Percentiles rank a stretch among this genome's conserved stretches.
Conservation (phyloP, 2,797 vertebrate species). For the Ceyx erithaca region DNA sequence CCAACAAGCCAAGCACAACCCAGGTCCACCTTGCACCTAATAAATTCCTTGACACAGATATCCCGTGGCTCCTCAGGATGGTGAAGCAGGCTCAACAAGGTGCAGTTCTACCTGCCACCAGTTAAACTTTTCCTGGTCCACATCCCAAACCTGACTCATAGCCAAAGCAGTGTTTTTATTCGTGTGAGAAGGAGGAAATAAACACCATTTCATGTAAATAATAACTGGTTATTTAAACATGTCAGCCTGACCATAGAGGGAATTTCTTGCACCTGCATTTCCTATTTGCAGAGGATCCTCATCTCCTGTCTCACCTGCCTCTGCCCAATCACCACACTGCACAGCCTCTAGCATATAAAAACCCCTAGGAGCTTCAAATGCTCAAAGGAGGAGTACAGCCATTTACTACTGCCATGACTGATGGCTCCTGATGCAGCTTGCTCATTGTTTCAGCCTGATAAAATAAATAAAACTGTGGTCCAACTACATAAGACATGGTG, state of each 20-base stretch:
- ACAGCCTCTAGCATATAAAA: fast-evolving
- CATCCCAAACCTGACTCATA: fast-evolving
- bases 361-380: background rate
- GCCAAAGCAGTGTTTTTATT: background rate
- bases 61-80: fast-evolving
- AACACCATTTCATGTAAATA: background rate
- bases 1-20: background rate
- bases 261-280: background rate
- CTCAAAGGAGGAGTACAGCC: background rate
- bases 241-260: background rate
- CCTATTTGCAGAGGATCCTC: background rate
- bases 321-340: background rate
- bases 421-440: background rate
- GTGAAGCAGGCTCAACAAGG: background rate
- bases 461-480: background rate
- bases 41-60: background rate
- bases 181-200: background rate
- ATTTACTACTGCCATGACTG: background rate
- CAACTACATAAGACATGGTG: no score
- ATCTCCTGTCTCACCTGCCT: background rate
- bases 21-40: background rate
- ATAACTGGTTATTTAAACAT: background rate
- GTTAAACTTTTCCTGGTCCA: background rate
- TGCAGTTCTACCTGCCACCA: fast-evolving
- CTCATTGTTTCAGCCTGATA: background rate